Conservation (phyloP, 2,888 invertebrate genomes). For the Rapana venosa region DNA sequence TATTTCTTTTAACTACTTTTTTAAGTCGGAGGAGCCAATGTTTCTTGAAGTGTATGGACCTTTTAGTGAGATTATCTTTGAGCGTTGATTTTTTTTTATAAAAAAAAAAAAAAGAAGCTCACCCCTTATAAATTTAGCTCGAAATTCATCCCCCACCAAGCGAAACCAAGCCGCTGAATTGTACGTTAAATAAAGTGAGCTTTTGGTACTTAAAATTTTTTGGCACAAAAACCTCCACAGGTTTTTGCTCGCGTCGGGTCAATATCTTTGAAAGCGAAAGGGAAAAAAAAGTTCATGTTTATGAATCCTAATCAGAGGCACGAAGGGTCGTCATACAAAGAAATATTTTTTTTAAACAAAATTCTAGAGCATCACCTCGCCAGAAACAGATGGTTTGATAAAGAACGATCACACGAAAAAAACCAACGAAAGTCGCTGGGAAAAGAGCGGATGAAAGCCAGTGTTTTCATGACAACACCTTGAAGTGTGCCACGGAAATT, state of each 20-base stretch:
- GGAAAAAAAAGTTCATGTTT: neutral
- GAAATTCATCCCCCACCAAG: too few species aligned
- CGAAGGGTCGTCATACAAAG: neutral
- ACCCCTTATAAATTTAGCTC: too few species aligned
- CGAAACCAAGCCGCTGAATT: neutral
- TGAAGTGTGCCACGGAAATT: slow-evolving; percentile 20
- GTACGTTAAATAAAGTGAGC: neutral
- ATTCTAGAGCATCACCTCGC: neutral
- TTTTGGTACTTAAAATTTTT: neutral
- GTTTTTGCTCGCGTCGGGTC: neutral
- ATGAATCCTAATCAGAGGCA: neutral
- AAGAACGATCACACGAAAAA: neutral
- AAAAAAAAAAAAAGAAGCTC: too few species aligned
- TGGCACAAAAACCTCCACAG: neutral
- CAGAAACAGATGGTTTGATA: neutral
- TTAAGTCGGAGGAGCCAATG: neutral
- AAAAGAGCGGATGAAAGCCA: neutral
- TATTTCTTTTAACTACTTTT: neutral
- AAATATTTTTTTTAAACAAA: too few species aligned
- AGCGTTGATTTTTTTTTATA: neutral
- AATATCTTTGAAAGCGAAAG: neutral
- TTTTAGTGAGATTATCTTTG: neutral
- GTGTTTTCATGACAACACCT: neutral
- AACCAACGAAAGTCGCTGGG: neutral
- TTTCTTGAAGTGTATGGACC: neutral